Evolutionary conservation across 2,888 invertebrate species (phyloP).

Genomic region (Lycophotia porphyrea): DNA sequence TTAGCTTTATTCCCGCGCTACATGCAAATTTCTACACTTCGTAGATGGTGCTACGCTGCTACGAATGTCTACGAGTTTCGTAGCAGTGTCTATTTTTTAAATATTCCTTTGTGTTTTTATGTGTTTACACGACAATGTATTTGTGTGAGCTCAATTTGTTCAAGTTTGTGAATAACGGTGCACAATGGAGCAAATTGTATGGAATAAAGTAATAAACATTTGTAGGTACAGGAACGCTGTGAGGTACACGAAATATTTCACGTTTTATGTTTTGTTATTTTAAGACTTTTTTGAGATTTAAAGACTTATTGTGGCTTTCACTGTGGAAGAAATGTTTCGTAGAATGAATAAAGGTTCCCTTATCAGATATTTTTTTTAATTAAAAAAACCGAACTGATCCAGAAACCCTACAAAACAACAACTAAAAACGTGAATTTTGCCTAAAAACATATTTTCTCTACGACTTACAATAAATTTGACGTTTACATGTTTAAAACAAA

Average conservation of each 20-base stretch:
- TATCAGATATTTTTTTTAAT: too few relatives aligned
- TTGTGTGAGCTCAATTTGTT: conserved; percentile 52
- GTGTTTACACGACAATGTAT: conserved; percentile 48
- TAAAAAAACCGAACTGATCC: too few relatives aligned
- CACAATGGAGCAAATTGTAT: conserved; percentile 59
- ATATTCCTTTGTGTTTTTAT: conserved; percentile 53
- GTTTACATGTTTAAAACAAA: too few relatives aligned
- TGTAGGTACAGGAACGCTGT: conserved; percentile 22
- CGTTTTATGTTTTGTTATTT: conserved; percentile 24
- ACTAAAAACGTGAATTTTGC: not conserved
- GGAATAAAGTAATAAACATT: conserved; percentile 57
- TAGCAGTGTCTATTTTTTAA: conserved; percentile 47
- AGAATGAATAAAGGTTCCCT: not conserved
- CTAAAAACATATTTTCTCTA: not conserved
- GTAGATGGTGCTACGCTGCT: conserved; percentile 51
- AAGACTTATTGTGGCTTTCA: conserved; percentile 9
- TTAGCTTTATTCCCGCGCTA: conserved; percentile 50
- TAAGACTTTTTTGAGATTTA: not conserved
- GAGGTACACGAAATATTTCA: conserved; percentile 28
- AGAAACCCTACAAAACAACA: not conserved
- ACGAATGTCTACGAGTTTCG: conserved; percentile 45
- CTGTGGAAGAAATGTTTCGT: not conserved
- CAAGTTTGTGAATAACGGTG: conserved; percentile 51
- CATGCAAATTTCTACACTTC: conserved; percentile 52
- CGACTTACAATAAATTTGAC: not conserved